Evolutionary conservation across 2,113 vertebrate species (phyloP), one percentile per base, ranked within the genome.

Genomic region (Clarias batrachus): DNA sequence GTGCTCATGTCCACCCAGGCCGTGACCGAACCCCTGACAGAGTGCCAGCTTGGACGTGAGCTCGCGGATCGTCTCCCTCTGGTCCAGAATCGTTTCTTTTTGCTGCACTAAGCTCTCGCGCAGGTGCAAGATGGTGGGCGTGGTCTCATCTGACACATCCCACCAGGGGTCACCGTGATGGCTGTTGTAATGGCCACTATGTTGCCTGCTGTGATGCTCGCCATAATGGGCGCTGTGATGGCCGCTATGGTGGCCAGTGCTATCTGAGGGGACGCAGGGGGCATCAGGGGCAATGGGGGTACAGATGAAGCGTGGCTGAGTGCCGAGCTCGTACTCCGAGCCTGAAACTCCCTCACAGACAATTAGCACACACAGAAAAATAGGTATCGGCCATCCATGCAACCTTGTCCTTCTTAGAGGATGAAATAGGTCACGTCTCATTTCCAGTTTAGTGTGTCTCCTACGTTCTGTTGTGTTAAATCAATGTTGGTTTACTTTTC

Each of bases 21-120:
- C 92, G 12, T 66, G 91, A 23, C 92, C 90, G 4, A 95, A 92
- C 27, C 94, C 93, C 90, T 96, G 94, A 7, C 96, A 96, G 78
- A 95, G 92, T 27, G 89, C 90, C 37, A 96, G 93, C 91, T 96
- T 96, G 89, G 96, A 94, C 0, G 93, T 96, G 89, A 96, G 91
- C 89, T 96, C 96, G 48, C 95, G 87, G 10, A 96, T 95, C 65
- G 94, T 95, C 90, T 96, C 96, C 81, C 96, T 92, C 91, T 95
- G 95, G 87, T 96, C 95, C 88, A 96, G 88, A 81, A 96, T 96
- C 71, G 94, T 96, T 91, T 96, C 96, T 27, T 95, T 96, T 92
- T 96, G 95, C 59, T 94, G 94, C 14, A 96, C 93, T 1, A 96
- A 91, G 81, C 93, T 96, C 91, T 96, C 96, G 65, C 95, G 93